Evolutionary conservation across 1,140 invertebrate species (phyloP), one percentile per base, ranked within the genome.

Genomic region (Procambarus virginalis): DNA sequence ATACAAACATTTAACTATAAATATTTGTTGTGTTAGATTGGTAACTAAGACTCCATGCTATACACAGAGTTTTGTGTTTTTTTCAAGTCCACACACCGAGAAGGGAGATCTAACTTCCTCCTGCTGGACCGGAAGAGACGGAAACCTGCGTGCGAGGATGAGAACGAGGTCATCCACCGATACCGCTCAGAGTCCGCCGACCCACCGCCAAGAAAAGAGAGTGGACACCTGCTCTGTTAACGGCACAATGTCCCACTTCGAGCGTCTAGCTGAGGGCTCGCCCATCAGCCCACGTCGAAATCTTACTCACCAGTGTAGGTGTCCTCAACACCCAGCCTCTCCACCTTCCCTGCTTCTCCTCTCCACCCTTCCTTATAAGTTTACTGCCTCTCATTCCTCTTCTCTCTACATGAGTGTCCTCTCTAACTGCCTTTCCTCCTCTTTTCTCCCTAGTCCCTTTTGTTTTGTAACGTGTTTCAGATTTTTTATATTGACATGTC

Each of bases 101-200:
- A 99, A 99, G n/a, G 94, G 99, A 99, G 64, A 99, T 99, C 92
- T 99, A 99, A 94, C 99, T 99, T 94, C 95, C n/a, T 99, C 68
- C 94, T 99, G 48, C 94, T 99, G 94, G 99, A 99, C 94, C 95
- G 99, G 90, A 99, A 99, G 94, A 95, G 98, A 92, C 96, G 99
- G 93, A 96, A 98, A 93, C 99, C 99, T 3, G 98, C 98, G 68
- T 96, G 97, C 83, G 99, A 99, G 94, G 99, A 99, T 94, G 98
- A 99, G 92, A 95, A 97, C 22, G 98, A 99, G 93, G 95, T 96
- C 73, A 95, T 97, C 22, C 95, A 97, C 77, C 94, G 96, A 48
- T 91, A 89, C 73, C 77, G 95, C 34, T 92, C 96, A 75, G 95
- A 96, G 87, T 94, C 93, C 17, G 94, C 95, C 22, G 98, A 99